phyloP scores from a whole-genome alignment of 2,888 invertebrate species.

The Clanis bilineata region DNA sequence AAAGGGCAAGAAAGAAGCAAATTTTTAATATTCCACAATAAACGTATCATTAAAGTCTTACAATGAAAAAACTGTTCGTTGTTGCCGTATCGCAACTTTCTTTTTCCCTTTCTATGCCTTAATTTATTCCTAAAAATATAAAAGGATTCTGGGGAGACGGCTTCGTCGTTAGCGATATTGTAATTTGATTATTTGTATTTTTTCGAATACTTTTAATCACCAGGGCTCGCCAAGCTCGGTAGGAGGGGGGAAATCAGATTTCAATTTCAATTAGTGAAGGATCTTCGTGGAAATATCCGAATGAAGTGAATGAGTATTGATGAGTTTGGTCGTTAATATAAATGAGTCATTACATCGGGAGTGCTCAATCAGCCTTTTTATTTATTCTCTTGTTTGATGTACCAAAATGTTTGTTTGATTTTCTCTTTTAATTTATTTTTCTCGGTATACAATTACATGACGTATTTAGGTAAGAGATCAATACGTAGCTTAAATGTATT shows the following conservation, averaged over 20 bases:
- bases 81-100: conserved; percentile 52
- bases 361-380: conserved; percentile 59
- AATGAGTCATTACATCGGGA: conserved; percentile 66
- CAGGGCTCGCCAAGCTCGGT: conserved; percentile 53
- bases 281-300: conserved; percentile 72
- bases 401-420: conserved; percentile 31
- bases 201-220: conserved; percentile 81
- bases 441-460: conserved; percentile 12
- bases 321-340: conserved; percentile 75
- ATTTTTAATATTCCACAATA: conserved; percentile 21
- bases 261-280: conserved; percentile 80
- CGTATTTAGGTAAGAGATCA: not conserved
- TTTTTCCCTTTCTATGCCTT: conserved; percentile 62
- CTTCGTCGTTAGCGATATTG: conserved; percentile 81
- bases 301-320: conserved; percentile 76
- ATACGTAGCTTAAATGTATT: not conserved
- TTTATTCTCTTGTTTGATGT: conserved; percentile 44
- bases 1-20: not conserved
- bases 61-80: conserved; percentile 66
- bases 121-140: conserved; percentile 80
- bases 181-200: conserved; percentile 83
- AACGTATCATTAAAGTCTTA: conserved; percentile 41
- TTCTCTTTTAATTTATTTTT: conserved; percentile 24
- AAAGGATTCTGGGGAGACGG: conserved; percentile 78
- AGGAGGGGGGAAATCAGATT: conserved; percentile 78